Evolutionary conservation across 2,113 vertebrate species (phyloP).

Genomic region (Lamprotornis superbus): DNA sequence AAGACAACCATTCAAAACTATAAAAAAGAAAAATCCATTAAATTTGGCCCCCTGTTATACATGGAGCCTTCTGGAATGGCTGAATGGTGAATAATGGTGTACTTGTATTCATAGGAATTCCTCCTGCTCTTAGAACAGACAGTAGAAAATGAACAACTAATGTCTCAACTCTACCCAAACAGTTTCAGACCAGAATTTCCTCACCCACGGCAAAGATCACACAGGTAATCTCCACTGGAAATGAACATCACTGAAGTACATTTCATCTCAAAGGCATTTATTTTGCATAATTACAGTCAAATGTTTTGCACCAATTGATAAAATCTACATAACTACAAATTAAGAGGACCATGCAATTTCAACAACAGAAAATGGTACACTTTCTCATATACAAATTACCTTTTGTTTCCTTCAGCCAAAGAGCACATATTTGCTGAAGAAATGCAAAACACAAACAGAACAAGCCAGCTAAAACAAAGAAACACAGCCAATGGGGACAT

Average conservation of each 20-base stretch:
- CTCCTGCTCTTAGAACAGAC: not conserved
- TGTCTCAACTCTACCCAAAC: not conserved
- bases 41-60: not conserved
- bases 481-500: not conserved
- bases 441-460: not conserved
- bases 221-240: not conserved
- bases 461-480: not conserved
- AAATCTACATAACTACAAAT: not conserved
- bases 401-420: not conserved
- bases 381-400: not conserved
- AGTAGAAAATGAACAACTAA: not conserved
- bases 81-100: not conserved
- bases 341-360: not conserved
- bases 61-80: not conserved
- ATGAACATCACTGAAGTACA: not conserved
- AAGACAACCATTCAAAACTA: not conserved
- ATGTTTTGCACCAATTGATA: not conserved
- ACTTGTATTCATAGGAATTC: fast-evolving
- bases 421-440: not conserved
- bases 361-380: not conserved
- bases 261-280: not conserved
- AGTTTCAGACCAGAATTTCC: not conserved
- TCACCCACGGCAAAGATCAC: not conserved
- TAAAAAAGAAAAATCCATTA: not conserved
- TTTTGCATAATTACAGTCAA: not conserved